Conservation (phyloP, 2,888 invertebrate species). For the Heterodera filipjevi region DNA sequence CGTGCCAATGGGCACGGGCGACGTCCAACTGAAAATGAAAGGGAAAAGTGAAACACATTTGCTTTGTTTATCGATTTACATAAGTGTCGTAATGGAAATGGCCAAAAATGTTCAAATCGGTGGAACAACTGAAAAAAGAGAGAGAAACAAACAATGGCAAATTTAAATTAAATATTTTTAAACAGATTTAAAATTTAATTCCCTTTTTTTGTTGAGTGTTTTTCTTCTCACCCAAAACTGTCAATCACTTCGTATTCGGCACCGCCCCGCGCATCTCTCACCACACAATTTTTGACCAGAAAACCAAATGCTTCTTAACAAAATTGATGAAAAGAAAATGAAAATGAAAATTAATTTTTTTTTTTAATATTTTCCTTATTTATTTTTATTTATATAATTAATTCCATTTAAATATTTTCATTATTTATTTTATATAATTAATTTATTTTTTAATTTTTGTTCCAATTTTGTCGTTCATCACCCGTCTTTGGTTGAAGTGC, state of each 20-base stretch:
- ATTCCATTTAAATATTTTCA: no score
- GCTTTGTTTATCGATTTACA: conserved; percentile 23
- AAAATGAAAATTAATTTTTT: neutral
- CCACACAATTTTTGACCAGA: conserved; percentile 60
- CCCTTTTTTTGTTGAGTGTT: neutral
- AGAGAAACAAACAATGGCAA: conserved; percentile 6
- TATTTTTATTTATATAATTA: no score
- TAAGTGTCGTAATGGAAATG: conserved; percentile 65
- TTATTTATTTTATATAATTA: neutral
- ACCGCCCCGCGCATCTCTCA: conserved; percentile 56
- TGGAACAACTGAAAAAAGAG: conserved; percentile 55
- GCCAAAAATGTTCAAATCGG: conserved; percentile 62
- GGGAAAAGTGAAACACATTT: neutral
- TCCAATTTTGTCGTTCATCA: conserved; percentile 4
- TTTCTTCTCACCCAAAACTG: conserved; percentile 50
- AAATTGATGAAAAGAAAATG: neutral
- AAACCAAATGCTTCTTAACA: conserved; percentile 62
- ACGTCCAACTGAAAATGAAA: conserved; percentile 50
- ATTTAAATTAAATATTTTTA: neutral
- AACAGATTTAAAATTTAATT: no score
- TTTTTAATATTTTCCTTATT: neutral
- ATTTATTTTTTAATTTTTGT: neutral
- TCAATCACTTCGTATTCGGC: conserved; percentile 59
- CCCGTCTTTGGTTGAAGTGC: conserved; percentile 55
- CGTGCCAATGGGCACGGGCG: conserved; percentile 64